Conservation (phyloP, 2,797 vertebrate species). For the Pseudochaenichthys georgianus region DNA sequence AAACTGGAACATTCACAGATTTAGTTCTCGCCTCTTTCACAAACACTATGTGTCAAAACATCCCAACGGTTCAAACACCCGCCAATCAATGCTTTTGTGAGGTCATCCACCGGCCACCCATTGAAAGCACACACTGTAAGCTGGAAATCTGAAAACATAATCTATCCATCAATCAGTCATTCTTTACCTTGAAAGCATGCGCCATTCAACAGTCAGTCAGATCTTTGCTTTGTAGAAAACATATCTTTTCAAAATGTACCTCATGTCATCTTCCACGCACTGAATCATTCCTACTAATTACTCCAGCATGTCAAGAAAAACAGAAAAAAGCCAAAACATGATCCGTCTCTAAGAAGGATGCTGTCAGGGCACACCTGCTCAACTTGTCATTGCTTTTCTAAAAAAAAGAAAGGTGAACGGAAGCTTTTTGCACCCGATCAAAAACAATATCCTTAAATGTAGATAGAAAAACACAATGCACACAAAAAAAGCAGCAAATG, state of each 20-base stretch:
- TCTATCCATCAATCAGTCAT: conserved; percentile 39
- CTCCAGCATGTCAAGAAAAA: conserved; percentile 35
- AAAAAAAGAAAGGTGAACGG: background rate
- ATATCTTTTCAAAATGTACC: conserved; percentile 33
- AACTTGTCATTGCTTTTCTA: conserved; percentile 34
- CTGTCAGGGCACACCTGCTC: conserved; percentile 30
- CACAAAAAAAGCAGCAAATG: conserved; percentile 13
- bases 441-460: conserved; percentile 22
- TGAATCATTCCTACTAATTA: conserved; percentile 37
- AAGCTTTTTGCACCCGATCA: conserved; percentile 39
- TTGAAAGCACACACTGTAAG: conserved; percentile 6
- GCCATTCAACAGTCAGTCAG: conserved; percentile 11
- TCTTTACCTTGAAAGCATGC: conserved; percentile 13
- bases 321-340: conserved; percentile 12
- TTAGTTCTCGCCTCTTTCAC: conserved; percentile 24
- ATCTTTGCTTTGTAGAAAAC: conserved; percentile 36
- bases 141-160: conserved; percentile 40
- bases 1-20: conserved; percentile 27
- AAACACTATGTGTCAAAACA: conserved; percentile 45
- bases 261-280: conserved; percentile 23
- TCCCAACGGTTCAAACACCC: conserved; percentile 36
- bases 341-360: conserved; percentile 36
- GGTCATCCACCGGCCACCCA: conserved; percentile 54
- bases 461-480: conserved; percentile 2
- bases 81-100: conserved; percentile 19